These are phyloP conservation scores for Cephalopholis sonnerati DNA, from an alignment of 2,113 vertebrate species.

Conservation along the genomic window DNA sequence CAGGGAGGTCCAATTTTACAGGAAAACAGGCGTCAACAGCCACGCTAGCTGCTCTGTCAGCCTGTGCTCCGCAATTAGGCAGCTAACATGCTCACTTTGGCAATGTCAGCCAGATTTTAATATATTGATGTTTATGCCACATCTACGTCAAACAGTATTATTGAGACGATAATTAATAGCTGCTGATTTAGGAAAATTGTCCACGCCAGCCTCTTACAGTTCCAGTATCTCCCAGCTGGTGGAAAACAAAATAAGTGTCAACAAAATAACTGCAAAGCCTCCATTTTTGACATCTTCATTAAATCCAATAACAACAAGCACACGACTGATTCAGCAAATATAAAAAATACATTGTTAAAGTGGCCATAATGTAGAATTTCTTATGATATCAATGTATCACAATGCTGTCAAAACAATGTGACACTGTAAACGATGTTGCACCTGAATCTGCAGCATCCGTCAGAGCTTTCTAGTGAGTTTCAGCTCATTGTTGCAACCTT, in stretches of 20 bases:
- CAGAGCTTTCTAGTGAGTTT: background rate
- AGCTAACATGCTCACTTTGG: background rate
- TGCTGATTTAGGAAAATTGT: background rate
- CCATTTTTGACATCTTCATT: background rate
- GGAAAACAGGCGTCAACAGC: conserved; percentile 2
- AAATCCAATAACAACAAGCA: background rate
- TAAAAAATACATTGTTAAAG: background rate
- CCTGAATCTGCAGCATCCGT: background rate
- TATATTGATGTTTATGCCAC: background rate
- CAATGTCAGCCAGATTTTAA: background rate
- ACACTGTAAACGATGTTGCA: background rate
- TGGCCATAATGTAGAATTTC: background rate
- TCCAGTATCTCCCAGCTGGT: background rate
- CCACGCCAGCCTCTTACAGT: no score
- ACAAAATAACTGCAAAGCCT: background rate
- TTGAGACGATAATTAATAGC: background rate
- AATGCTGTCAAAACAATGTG: background rate
- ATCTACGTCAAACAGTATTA: background rate
- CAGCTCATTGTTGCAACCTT: background rate
- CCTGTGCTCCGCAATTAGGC: background rate
- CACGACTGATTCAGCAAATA: background rate
- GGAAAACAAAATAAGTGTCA: background rate
- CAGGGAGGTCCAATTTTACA: conserved; percentile 13
- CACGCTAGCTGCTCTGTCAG: background rate
- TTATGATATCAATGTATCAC: background rate